Evolutionary conservation across 2,113 vertebrate genomes (phyloP), one percentile per base, ranked within the genome.

Genomic region (Circaetus gallicus): DNA sequence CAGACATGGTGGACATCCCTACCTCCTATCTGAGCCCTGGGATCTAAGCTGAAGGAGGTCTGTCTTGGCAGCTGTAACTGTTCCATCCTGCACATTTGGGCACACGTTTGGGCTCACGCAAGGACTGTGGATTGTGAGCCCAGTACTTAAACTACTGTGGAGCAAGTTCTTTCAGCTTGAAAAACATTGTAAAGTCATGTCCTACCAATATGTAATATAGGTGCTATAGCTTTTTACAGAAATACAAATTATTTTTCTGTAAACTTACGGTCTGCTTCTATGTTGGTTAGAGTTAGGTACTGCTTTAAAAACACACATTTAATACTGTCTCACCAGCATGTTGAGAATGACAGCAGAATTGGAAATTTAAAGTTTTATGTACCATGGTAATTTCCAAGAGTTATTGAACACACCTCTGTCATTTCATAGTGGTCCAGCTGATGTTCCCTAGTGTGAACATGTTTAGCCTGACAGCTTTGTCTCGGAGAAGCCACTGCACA

Each of bases 31-130:
- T 76, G 61, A 88, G 38, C 29, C 21, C 24, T 70, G 50, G 28
- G 14, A n/a, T 76, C 66, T 55, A 69, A 86, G 13, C 20, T 29
- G 71, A 28, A 81, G 38, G 38, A 69, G 16, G 3, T 66, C 70
- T 67, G 10, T 76, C 76, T 43, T 40, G 38, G 26, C 13, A 76
- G 49, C 49, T 0, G 0, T 31, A 66, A 45, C 26, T 40, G 29
- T 45, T 88, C 3, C 3, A 11, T 70, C 24, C 40, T 78, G 40
- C 31, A 31, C 7, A 8, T 53, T 24, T 24, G 36, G 62, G 20
- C 1, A 4, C 49, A 19, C 6, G 3, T 59, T 55, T 61, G n/a
- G 53, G 25, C 47, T 86, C 19, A 9, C 0, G 0, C 36, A 42
- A 66, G 25, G 40, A 36, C 31, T 62, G 19, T 43, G 14, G 7